Evolutionary conservation across 2,797 vertebrate species (phyloP).

Genomic region (Pipistrellus nathusii): DNA sequence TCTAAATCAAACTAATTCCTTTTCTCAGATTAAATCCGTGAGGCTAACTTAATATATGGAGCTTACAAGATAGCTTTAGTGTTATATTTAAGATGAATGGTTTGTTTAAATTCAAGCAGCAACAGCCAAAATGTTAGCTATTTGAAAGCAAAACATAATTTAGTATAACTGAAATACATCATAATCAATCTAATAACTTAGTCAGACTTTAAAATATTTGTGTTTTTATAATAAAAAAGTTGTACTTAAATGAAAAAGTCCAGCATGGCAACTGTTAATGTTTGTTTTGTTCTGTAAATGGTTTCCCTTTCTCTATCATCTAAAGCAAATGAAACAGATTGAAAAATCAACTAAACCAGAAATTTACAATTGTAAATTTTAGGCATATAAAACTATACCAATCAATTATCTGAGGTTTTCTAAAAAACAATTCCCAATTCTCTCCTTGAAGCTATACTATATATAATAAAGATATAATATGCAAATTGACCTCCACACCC

Average conservation of each 20-base stretch:
- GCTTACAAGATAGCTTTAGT: conserved; percentile 60
- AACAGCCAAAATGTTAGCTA: conserved; percentile 32
- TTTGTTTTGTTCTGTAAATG: conserved; percentile 54
- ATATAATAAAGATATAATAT: no score
- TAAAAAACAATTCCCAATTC: not conserved
- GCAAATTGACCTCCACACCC: no score
- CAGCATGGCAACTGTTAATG: conserved; percentile 40
- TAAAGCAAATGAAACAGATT: conserved; percentile 45
- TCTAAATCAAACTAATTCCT: conserved; percentile 78
- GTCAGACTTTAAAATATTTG: conserved; percentile 45
- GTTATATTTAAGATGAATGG: conserved; percentile 57
- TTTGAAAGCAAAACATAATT: conserved; percentile 48
- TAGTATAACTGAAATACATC: conserved; percentile 44
- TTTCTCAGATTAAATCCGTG: conserved; percentile 59
- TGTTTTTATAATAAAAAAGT: not conserved
- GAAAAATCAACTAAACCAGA: conserved; percentile 57
- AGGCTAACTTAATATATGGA: conserved; percentile 45
- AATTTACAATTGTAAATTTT: conserved; percentile 49
- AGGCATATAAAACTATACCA: not conserved
- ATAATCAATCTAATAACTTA: conserved; percentile 55
- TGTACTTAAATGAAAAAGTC: not conserved
- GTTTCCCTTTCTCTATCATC: conserved; percentile 19
- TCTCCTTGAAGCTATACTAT: not conserved
- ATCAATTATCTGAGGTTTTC: not conserved
- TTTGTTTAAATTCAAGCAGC: conserved; percentile 67